These are phyloP conservation scores for Scaptomyza tumidula DNA, from an alignment of 2,888 invertebrate species.

Conservation along the genomic window DNA sequence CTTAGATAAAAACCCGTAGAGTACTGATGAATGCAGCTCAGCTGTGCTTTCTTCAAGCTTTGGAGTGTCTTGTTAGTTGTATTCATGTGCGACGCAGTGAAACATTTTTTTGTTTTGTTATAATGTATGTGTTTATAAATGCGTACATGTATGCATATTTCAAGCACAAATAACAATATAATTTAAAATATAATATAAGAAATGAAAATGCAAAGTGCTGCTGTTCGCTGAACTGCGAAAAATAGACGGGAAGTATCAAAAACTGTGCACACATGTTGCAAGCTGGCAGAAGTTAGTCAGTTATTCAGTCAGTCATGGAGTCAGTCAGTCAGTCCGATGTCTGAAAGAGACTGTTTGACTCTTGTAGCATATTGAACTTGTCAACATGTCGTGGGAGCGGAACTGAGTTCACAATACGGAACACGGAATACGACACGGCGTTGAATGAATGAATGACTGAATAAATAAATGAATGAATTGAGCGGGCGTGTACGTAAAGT, in stretches of 20 bases:
- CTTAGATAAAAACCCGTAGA: not conserved
- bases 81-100: not conserved
- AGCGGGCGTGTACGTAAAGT: constrained; percentile 57
- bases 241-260: constrained; percentile 64
- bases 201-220: constrained; percentile 37
- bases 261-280: constrained; percentile 59
- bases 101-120: not conserved
- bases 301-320: constrained; percentile 23
- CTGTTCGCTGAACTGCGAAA: constrained; percentile 63
- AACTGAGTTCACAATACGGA: constrained; percentile 40
- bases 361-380: constrained; percentile 67
- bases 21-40: not conserved
- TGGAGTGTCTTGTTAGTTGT: constrained; percentile 9
- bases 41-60: not conserved
- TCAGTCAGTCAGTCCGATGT: constrained; percentile 17
- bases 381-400: constrained; percentile 61
- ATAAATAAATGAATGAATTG: constrained; percentile 33
- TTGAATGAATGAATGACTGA: constrained; percentile 38
- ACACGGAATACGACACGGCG: constrained; percentile 14
- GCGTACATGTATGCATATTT: constrained; percentile 11
- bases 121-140: constrained; percentile 6
- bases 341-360: not conserved
- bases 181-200: constrained; percentile 68
- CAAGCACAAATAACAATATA: constrained; percentile 67
- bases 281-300: constrained; percentile 49